Conservation (phyloP, 2,113 vertebrate genomes). For the Atherinomorus stipes region DNA sequence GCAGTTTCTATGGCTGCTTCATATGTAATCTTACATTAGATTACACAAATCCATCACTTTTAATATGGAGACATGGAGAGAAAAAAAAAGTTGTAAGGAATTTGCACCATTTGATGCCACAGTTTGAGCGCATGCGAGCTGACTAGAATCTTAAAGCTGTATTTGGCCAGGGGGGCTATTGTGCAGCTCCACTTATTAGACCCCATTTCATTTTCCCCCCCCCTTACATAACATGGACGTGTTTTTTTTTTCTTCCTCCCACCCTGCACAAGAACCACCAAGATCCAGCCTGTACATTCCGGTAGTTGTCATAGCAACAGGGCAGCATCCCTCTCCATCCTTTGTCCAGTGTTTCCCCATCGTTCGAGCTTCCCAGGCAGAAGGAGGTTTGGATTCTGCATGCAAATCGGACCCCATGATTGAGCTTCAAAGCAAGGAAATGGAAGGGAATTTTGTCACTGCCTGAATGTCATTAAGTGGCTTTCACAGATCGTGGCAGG, state of each 20-base stretch:
- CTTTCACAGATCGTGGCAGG: slow-evolving; percentile 34
- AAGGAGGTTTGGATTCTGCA: slow-evolving; percentile 55
- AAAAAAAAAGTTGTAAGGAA: neutral
- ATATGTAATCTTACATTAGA: neutral
- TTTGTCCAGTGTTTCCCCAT: slow-evolving; percentile 69
- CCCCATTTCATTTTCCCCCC: slow-evolving; percentile 52
- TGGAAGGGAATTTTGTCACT: slow-evolving; percentile 16
- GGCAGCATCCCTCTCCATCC: slow-evolving; percentile 77
- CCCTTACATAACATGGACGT: slow-evolving; percentile 73
- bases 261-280: slow-evolving; percentile 63
- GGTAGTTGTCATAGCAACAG: slow-evolving; percentile 82
- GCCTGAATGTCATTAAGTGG: slow-evolving; percentile 48
- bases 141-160: slow-evolving; percentile 45
- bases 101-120: slow-evolving; percentile 6
- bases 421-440: slow-evolving; percentile 38
- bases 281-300: slow-evolving; percentile 76
- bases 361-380: slow-evolving; percentile 65
- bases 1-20: neutral
- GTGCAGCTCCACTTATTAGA: slow-evolving; percentile 68
- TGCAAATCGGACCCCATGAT: slow-evolving; percentile 53
- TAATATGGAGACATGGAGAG: neutral
- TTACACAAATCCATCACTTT: slow-evolving; percentile 10
- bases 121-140: slow-evolving; percentile 14
- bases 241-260: slow-evolving; percentile 22
- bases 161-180: slow-evolving; percentile 46